Evolutionary conservation across 2,113 vertebrate genomes (phyloP).

Genomic region (Cyanistes caeruleus): DNA sequence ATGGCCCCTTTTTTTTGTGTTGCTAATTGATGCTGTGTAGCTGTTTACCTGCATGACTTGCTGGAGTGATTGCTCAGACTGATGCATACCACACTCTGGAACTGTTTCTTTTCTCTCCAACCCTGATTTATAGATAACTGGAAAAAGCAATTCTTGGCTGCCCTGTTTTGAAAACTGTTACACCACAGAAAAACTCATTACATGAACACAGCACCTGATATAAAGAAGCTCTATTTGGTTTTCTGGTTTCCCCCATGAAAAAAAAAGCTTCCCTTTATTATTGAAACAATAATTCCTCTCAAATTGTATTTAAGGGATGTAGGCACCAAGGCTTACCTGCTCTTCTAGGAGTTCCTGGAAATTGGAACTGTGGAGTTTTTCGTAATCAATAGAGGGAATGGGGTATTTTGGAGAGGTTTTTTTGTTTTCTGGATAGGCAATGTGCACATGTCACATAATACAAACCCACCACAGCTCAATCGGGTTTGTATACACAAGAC

Average conservation of each 20-base stretch:
- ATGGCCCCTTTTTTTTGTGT: neutral
- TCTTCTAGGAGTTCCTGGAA: neutral
- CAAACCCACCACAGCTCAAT: neutral
- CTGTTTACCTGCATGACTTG: neutral
- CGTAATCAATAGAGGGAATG: neutral
- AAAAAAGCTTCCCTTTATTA: neutral
- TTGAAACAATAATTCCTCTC: neutral
- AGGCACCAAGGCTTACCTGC: neutral
- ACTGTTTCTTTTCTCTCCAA: neutral
- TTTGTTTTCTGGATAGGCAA: neutral
- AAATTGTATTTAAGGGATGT: neutral
- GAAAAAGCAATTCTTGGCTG: constrained; percentile 28
- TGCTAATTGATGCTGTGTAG: neutral
- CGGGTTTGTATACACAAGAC: neutral
- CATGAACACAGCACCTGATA: neutral
- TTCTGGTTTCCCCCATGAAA: neutral
- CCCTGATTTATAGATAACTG: constrained; percentile 41
- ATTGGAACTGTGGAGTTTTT: neutral
- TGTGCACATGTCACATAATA: too few species aligned
- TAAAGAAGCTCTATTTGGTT: neutral
- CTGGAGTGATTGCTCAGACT: neutral
- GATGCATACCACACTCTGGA: neutral
- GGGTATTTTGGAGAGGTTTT: neutral
- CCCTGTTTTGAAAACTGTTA: constrained; percentile 28
- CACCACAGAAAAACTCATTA: neutral